These are phyloP conservation scores for Drosophila anomelani DNA, from an alignment of 2,888 invertebrate species.

Conservation along the genomic window DNA sequence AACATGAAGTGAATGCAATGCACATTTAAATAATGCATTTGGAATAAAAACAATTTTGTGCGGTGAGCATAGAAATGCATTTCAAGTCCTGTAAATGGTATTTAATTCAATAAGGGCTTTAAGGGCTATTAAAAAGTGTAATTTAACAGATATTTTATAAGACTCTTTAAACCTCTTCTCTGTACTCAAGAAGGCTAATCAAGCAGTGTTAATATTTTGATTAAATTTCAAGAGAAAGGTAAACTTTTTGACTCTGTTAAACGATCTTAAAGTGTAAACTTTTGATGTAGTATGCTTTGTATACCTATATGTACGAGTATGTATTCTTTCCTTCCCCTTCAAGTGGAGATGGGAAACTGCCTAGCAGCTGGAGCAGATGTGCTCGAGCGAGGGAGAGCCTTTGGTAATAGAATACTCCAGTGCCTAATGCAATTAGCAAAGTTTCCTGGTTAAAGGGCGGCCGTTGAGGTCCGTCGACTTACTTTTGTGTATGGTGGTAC, in stretches of 20 bases:
- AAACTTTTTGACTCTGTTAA: constrained; percentile 16
- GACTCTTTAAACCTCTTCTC: background rate
- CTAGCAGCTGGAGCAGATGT: constrained; percentile 28
- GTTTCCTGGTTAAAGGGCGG: constrained; percentile 37
- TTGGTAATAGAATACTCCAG: constrained; percentile 38
- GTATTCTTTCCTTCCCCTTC: background rate
- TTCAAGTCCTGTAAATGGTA: background rate
- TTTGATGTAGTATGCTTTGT: constrained; percentile 3
- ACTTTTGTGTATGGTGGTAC: constrained; percentile 12
- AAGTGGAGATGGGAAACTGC: background rate
- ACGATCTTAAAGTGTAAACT: constrained; percentile 21
- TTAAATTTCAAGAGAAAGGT: constrained; percentile 3
- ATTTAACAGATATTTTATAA: background rate
- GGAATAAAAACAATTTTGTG: background rate
- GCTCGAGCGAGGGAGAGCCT: constrained; percentile 13
- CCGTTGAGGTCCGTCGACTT: constrained; percentile 13
- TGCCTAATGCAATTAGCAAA: constrained; percentile 50
- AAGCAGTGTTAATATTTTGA: constrained; percentile 4
- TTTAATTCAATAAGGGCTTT: constrained; percentile 4
- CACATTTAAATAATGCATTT: constrained; percentile 19
- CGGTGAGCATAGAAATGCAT: background rate
- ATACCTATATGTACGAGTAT: too few relatives aligned
- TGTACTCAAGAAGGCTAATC: background rate
- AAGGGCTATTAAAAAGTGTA: background rate
- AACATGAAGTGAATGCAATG: constrained; percentile 9